A percentile compares a stretch with the other conserved stretches of the same genome.
These are phyloP conservation scores for Remorina albescens DNA, from an alignment of 2,797 vertebrate genomes.

Conservation along the genomic window DNA sequence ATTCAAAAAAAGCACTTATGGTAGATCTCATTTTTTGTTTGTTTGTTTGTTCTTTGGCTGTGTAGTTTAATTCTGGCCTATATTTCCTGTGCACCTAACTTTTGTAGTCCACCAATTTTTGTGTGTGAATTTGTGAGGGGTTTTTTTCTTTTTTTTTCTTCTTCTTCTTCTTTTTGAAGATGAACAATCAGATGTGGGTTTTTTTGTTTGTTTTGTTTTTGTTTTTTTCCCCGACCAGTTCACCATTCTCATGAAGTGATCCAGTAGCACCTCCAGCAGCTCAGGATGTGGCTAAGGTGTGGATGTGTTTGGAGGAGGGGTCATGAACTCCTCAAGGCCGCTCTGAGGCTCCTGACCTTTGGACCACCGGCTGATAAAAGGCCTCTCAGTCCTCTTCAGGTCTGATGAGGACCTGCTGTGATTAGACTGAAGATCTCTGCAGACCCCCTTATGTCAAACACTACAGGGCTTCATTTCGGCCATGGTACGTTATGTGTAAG, in stretches of 20 bases:
- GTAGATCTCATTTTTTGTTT: too few relatives aligned
- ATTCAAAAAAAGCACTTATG: too few relatives aligned
- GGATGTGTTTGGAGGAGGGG: constrained; percentile 38
- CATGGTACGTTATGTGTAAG: constrained; percentile 64
- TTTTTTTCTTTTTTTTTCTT: too few relatives aligned
- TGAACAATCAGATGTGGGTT: too few relatives aligned
- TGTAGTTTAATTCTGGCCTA: not conserved
- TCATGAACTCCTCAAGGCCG: constrained; percentile 57
- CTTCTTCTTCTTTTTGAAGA: too few relatives aligned
- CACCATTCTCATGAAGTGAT: too few relatives aligned
- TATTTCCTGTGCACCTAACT: too few relatives aligned
- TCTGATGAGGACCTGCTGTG: constrained; percentile 27
- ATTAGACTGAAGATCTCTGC: not conserved
- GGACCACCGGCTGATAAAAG: constrained; percentile 68
- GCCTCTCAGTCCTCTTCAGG: not conserved
- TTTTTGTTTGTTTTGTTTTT: too few relatives aligned
- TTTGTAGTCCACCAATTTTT: too few relatives aligned
- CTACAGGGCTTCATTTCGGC: not conserved
- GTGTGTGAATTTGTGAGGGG: too few relatives aligned
- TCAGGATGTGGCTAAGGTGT: constrained; percentile 8
- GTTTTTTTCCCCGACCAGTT: too few relatives aligned
- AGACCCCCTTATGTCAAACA: not conserved
- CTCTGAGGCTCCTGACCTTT: constrained; percentile 64
- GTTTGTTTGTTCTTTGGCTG: not conserved
- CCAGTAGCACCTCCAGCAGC: not conserved